These are phyloP conservation scores for Phrixothrix hirtus DNA, from an alignment of 2,888 invertebrate genomes.

Conservation along the genomic window DNA sequence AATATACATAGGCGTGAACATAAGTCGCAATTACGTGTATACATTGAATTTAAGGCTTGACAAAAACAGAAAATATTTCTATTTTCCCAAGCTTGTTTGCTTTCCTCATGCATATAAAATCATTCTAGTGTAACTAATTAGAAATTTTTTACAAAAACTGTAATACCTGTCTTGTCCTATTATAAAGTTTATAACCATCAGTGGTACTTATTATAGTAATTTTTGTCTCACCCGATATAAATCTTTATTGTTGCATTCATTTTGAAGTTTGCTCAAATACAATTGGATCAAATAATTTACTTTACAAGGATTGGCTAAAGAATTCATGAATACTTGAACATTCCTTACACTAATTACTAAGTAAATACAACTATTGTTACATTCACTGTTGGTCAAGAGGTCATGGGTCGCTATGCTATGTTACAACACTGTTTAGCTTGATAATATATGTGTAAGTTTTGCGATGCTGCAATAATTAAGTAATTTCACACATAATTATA, in stretches of 20 bases:
- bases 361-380: slow-evolving; percentile 4
- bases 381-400: slow-evolving; percentile 7
- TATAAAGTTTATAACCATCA: too few species aligned
- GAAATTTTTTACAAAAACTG: background rate
- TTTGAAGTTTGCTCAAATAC: background rate
- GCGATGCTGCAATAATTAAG: slow-evolving; percentile 3
- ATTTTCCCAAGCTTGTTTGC: too few species aligned
- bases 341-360: slow-evolving; percentile 1
- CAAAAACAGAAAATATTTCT: too few species aligned
- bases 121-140: background rate
- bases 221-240: too few species aligned
- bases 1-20: too few species aligned
- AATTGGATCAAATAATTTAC: background rate
- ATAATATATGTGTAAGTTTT: background rate
- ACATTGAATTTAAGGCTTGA: too few species aligned
- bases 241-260: background rate
- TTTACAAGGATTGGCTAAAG: background rate
- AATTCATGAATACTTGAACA: background rate
- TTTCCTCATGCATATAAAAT: too few species aligned
- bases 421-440: slow-evolving; percentile 1
- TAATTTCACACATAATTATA: slow-evolving; percentile 4
- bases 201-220: too few species aligned
- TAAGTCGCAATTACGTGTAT: too few species aligned
- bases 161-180: background rate
- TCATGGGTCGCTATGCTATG: background rate